phyloP scores from a whole-genome alignment of 2,113 vertebrate species.

The Sinosuthora webbiana region DNA sequence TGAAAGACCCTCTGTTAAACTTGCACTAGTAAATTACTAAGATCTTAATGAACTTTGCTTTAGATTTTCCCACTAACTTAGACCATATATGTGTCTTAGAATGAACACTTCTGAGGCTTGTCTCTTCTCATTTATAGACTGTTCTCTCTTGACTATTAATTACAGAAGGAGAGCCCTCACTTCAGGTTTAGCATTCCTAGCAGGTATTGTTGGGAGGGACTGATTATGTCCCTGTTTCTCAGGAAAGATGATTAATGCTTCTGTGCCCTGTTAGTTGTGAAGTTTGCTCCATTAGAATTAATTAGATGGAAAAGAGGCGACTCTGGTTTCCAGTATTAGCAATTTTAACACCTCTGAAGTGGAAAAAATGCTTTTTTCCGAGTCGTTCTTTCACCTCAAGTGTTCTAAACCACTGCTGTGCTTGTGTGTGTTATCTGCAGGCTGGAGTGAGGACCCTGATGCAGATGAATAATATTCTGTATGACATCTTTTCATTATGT shows the following conservation, averaged over 20 bases:
- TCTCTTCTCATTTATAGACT: neutral
- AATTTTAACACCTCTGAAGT: neutral
- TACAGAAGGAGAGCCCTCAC: neutral
- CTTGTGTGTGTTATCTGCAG: neutral
- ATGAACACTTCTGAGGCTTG: neutral
- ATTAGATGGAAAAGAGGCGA: neutral
- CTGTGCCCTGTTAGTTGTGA: neutral
- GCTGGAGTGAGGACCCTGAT: neutral
- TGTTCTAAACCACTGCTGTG: neutral
- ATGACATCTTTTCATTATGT: neutral
- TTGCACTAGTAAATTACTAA: neutral
- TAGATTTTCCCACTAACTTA: neutral
- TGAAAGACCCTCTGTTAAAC: neutral
- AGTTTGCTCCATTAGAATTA: neutral
- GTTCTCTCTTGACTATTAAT: neutral
- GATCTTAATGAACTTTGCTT: neutral
- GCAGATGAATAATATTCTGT: neutral
- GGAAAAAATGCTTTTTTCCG: neutral
- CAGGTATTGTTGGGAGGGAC: neutral
- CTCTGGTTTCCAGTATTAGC: neutral
- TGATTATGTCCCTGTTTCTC: neutral
- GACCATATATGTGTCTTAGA: neutral
- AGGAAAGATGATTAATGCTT: neutral
- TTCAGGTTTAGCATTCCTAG: neutral
- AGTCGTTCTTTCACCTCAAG: neutral